Evolutionary conservation across 2,888 invertebrate genomes (phyloP).

Genomic region (Hartigia nigra): DNA sequence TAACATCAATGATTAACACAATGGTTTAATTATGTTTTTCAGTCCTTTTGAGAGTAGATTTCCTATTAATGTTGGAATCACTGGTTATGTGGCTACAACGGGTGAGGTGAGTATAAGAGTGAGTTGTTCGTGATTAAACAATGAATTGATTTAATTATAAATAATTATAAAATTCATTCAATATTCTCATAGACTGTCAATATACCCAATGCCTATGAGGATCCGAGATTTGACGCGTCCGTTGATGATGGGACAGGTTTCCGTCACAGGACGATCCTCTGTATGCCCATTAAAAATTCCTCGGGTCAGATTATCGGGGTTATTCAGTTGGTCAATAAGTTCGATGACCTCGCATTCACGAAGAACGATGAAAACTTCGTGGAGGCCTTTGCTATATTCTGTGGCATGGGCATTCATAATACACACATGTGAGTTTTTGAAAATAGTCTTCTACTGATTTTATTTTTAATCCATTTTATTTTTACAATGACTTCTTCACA

Average conservation of each 20-base stretch:
- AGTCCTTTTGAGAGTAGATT: constrained; percentile 92
- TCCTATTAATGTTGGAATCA: constrained; percentile 95
- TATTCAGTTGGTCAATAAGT: constrained; percentile 91
- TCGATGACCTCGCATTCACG: constrained; percentile 89
- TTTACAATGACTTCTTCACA: constrained; percentile 46
- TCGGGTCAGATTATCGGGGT: constrained; percentile 93
- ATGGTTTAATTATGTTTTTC: constrained; percentile 51
- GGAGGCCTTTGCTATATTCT: constrained; percentile 97
- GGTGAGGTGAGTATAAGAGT: constrained; percentile 80
- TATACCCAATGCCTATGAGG: constrained; percentile 90
- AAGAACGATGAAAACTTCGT: constrained; percentile 97
- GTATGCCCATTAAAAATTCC: constrained; percentile 97
- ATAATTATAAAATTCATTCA: neutral
- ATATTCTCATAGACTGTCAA: constrained; percentile 81
- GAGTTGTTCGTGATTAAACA: neutral
- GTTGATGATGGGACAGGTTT: constrained; percentile 87
- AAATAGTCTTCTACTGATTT: too few species aligned
- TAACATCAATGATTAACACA: neutral
- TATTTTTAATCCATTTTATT: too few species aligned
- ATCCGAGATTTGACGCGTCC: constrained; percentile 86
- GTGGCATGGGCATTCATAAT: constrained; percentile 97
- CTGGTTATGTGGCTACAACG: constrained; percentile 93
- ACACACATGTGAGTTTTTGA: constrained; percentile 81
- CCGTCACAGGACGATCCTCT: constrained; percentile 89
- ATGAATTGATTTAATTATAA: neutral